Evolutionary conservation across 2,797 vertebrate genomes (phyloP), one percentile per base, ranked within the genome.

Genomic region (Fundulus diaphanus): DNA sequence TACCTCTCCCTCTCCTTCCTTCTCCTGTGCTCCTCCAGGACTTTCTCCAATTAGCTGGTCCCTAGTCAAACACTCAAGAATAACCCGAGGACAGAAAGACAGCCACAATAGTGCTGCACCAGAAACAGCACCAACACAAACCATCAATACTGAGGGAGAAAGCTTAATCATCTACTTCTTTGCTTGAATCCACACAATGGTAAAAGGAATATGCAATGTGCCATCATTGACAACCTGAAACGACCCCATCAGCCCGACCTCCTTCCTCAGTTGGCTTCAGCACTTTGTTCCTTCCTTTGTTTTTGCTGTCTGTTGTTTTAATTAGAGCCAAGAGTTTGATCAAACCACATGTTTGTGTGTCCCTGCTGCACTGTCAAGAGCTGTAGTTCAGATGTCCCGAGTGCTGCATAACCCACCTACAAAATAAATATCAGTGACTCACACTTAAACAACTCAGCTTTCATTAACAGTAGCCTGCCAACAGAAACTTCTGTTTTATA

Each of bases 1-100:
- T 66, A 74, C 72, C 54, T 52, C 80, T 68, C 79, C n/a, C 82
- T 82, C 44, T 68, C 59, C 68, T 66, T 73, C 80, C 82, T 78
- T 82, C 78, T 85, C 83, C 83, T 87, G 80, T 59, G 80, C 89
- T 90, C 89, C 91, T 93, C 78, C 85, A 91, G 93, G 92, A 90
- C 88, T 93, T 94, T 89, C 90, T 93, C 93, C 92, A 95, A 95
- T 95, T 95, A 96, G 90, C 80, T 29, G 63, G 74, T 90, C 92
- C 88, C 90, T 74, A 92, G 90, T 90, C 90, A 82, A 83, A 87
- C 40, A 90, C 88, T 91, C 92, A 93, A 91, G 88, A 93, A 92
- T 80, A 91, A 92, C 93, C 92, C 80, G 82, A 77, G 87, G 90
- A 90, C 86, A 82, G 77, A 84, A 80, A 86, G 81, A 87, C 84